Evolutionary conservation across 2,113 vertebrate species (phyloP), one percentile per base, ranked within the genome.

Genomic region (Crotophaga sulcirostris): DNA sequence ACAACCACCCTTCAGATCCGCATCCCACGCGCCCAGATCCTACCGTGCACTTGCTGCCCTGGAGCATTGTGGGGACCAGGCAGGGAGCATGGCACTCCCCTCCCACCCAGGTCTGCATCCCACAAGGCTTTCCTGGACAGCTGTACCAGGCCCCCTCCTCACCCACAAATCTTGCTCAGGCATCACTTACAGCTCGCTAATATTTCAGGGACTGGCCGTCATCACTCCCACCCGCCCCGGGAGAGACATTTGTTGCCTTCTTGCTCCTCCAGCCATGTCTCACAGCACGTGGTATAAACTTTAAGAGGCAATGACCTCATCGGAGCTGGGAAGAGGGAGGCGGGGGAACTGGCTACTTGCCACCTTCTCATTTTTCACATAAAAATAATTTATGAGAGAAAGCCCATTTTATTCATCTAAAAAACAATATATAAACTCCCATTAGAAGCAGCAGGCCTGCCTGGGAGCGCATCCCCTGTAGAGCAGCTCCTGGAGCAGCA

Each of bases 271-370:
- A 86, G 93, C 94, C 95, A 40, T 52, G 64, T 70, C 90, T 94
- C 76, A 33, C 74, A 84, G 89, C 6, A 18, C 59, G 6, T 70
- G 64, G 90, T 81, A 92, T 92, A 92, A 95, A 96, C 94, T 96
- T 96, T 89, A 94, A 88, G 83, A 96, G 96, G 94, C 93, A 90
- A 97, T 97, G 96, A 97, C 93, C 96, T 97, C 96, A 97, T 90
- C 62, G 7, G 83, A 94, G 96, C 79, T 63, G 90, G 92, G 85
- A 93, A 89, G 83, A 67, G 31, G 72, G 68, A 93, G 93, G 93
- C 56, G 19, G 83, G 29, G 93, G 88, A 86, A 62, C 31, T 97
- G 95, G 96, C 93, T 16, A 58, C 66, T 42, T 75, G 96, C 96
- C 96, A 95, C 88, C 96, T 86, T 84, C 94, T 96, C 96, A 36